phyloP scores from a whole-genome alignment of 2,888 invertebrate species.

The Drosophila birchii region DNA sequence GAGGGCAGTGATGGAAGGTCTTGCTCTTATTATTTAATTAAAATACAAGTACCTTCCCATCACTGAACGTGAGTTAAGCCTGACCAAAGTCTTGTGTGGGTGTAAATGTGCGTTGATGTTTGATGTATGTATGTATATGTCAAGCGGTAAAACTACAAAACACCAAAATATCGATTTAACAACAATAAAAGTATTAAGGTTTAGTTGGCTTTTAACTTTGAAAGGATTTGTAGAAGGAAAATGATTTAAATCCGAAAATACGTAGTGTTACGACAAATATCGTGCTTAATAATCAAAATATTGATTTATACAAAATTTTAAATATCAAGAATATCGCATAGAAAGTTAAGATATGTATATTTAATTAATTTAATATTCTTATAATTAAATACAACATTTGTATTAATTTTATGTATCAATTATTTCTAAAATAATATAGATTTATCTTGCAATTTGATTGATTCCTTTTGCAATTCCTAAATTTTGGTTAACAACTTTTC shows the following conservation, averaged over 20 bases:
- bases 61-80: conserved; percentile 14
- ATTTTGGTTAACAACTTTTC: too few relatives aligned
- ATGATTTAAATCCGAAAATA: too few relatives aligned
- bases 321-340: not conserved
- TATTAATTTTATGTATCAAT: too few relatives aligned
- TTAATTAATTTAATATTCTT: not conserved
- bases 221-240: not conserved
- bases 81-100: conserved; percentile 25
- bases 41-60: not conserved
- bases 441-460: too few relatives aligned
- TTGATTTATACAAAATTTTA: too few relatives aligned
- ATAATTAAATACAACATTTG: too few relatives aligned
- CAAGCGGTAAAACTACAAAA: conserved; percentile 35
- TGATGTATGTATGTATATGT: conserved; percentile 21
- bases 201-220: not conserved
- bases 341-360: not conserved
- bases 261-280: not conserved
- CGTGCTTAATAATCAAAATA: too few relatives aligned
- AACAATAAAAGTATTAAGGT: not conserved
- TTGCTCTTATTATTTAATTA: too few relatives aligned
- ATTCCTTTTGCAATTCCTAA: too few relatives aligned
- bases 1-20: conserved; percentile 11
- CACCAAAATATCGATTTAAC: conserved; percentile 19
- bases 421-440: not conserved
- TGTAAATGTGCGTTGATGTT: conserved; percentile 27